Percentiles rank a stretch among this genome's conserved stretches.
Conservation (phyloP, 1,140 invertebrate genomes). For the Leptestheria dahalacensis region DNA sequence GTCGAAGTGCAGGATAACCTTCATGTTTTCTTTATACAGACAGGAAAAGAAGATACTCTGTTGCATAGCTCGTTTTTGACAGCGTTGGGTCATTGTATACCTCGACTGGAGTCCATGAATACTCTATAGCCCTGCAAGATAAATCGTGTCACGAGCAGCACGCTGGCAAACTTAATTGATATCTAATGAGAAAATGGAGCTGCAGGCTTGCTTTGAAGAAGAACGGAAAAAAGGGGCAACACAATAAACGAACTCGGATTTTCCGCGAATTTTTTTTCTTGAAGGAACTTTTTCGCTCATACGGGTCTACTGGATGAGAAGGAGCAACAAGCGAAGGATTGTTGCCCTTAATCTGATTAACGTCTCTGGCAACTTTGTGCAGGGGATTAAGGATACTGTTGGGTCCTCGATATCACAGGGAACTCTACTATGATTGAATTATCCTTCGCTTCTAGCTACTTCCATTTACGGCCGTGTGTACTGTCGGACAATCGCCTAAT, state of each 20-base stretch:
- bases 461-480: too few relatives aligned
- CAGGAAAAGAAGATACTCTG: too few relatives aligned
- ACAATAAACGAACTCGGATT: too few relatives aligned
- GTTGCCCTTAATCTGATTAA: neutral
- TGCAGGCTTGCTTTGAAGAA: neutral
- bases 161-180: neutral
- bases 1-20: too few relatives aligned
- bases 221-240: neutral
- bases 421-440: neutral
- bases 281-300: too few relatives aligned
- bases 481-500: too few relatives aligned
- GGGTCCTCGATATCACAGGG: neutral
- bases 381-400: neutral
- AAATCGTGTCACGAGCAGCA: neutral
- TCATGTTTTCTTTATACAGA: too few relatives aligned
- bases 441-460: neutral
- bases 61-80: too few relatives aligned
- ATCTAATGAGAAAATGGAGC: neutral
- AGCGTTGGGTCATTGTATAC: too few relatives aligned
- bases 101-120: neutral
- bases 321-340: neutral
- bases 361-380: neutral
- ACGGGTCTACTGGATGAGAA: too few relatives aligned
- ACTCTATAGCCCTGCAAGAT: neutral
- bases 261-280: too few relatives aligned